Evolutionary conservation across 1,140 invertebrate species (phyloP).

Genomic region (Arctopsyche grandis): DNA sequence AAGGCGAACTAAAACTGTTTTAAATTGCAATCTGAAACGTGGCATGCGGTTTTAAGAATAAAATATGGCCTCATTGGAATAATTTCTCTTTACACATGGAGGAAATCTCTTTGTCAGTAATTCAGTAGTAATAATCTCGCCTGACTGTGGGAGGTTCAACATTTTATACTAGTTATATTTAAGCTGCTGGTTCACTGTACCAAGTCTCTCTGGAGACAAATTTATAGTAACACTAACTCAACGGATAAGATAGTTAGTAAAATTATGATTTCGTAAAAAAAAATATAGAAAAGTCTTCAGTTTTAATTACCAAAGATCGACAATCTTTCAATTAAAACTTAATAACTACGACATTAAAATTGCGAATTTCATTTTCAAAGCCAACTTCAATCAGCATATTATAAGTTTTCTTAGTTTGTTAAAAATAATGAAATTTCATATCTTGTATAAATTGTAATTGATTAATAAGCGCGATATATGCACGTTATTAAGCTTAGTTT

Average conservation of each 20-base stretch:
- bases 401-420: too few species aligned
- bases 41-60: not conserved
- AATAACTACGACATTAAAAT: too few species aligned
- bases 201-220: not conserved
- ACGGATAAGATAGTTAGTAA: too few species aligned
- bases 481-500: not conserved
- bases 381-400: too few species aligned
- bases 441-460: too few species aligned
- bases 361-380: too few species aligned
- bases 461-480: not conserved
- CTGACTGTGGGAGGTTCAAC: not conserved
- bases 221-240: not conserved
- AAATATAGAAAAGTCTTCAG: too few species aligned
- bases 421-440: too few species aligned
- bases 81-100: slow-evolving; percentile 5
- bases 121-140: slow-evolving; percentile 6
- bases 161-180: not conserved
- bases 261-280: too few species aligned
- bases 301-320: too few species aligned
- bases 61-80: slow-evolving; percentile 8
- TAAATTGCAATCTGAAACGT: not conserved
- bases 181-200: not conserved
- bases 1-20: too few species aligned
- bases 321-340: too few species aligned
- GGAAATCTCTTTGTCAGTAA: slow-evolving; percentile 16